These are phyloP conservation scores for Albula glossodonta DNA, from an alignment of 2,113 vertebrate species.

Conservation along the genomic window DNA sequence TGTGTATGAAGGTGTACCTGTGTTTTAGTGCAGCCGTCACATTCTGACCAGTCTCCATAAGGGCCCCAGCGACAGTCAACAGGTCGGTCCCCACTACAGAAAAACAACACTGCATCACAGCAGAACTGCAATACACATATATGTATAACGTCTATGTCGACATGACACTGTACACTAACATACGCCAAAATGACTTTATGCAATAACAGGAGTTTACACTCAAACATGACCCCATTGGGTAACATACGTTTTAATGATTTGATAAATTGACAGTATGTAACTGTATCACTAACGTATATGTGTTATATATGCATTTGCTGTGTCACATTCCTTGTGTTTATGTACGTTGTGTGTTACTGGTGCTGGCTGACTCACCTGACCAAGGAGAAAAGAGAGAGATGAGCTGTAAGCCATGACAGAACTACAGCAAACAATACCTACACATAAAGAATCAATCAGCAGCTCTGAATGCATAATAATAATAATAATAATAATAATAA, in stretches of 20 bases:
- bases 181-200: neutral
- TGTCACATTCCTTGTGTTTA: no score
- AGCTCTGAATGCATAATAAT: neutral
- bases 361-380: neutral
- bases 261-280: no score
- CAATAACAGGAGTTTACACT: no score
- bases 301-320: neutral
- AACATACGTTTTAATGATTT: neutral
- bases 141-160: neutral
- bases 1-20: conserved; percentile 59
- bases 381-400: neutral
- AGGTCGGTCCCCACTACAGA: conserved; percentile 56
- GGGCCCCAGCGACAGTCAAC: conserved; percentile 79
- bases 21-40: conserved; percentile 78
- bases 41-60: conserved; percentile 83
- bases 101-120: neutral
- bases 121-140: neutral
- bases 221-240: neutral
- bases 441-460: neutral
- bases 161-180: neutral
- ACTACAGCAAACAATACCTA: neutral
- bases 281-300: no score
- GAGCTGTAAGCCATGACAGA: neutral
- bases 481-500: neutral
- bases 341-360: neutral